These are phyloP conservation scores for Heliothis peltigera DNA, from an alignment of 2,888 invertebrate genomes.

Conservation along the genomic window DNA sequence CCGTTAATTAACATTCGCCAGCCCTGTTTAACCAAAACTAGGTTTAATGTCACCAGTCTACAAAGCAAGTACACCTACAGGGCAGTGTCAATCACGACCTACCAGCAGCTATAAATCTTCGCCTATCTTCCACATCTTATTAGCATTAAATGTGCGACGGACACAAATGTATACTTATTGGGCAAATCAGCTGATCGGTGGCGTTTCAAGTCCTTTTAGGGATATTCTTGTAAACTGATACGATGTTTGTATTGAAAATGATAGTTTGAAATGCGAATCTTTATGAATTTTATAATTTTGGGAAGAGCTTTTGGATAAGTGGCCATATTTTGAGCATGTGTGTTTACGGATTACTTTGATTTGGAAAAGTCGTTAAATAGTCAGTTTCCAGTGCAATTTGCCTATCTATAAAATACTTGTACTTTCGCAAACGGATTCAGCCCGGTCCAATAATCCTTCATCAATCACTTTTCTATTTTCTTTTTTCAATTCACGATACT, in stretches of 20 bases:
- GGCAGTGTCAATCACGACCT: conserved; percentile 74
- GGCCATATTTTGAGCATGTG: not conserved
- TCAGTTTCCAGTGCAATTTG: too few species aligned
- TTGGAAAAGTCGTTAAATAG: too few species aligned
- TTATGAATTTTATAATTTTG: not conserved
- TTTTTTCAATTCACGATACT: too few species aligned
- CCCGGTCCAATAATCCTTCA: too few species aligned
- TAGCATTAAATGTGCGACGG: conserved; percentile 51
- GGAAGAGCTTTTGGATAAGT: not conserved
- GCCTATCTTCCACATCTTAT: conserved; percentile 56
- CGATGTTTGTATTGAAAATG: conserved; percentile 3
- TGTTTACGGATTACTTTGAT: too few species aligned
- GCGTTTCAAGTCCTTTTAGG: conserved; percentile 27
- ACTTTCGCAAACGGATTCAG: too few species aligned
- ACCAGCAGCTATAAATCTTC: conserved; percentile 52
- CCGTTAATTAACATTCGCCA: conserved; percentile 40
- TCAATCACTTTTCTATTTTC: too few species aligned
- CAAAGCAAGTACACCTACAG: conserved; percentile 53
- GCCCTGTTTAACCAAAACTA: conserved; percentile 63
- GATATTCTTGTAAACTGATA: conserved; percentile 11
- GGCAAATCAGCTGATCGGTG: conserved; percentile 35
- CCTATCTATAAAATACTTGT: too few species aligned
- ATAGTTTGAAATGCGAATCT: not conserved
- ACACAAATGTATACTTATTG: conserved; percentile 33
- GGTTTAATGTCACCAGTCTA: conserved; percentile 69